Conservation (phyloP, 2,797 vertebrate species). For the Microctenopoma lineatum region DNA sequence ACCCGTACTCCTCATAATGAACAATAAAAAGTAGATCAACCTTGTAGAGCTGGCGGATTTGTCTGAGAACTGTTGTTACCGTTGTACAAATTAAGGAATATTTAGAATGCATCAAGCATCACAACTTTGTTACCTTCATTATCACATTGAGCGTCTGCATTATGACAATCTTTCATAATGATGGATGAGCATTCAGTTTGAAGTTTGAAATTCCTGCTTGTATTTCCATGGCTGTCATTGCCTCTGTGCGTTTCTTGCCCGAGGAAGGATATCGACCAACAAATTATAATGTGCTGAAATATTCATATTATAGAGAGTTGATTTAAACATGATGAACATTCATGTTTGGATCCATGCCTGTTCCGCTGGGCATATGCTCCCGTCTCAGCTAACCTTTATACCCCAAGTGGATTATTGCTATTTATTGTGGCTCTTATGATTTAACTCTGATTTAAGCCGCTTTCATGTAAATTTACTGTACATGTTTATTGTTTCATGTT, state of each 20-base stretch:
- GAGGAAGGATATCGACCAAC: constrained; percentile 59
- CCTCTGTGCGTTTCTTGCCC: constrained; percentile 75
- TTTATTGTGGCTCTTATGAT: constrained; percentile 59
- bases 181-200: constrained; percentile 56
- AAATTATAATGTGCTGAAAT: constrained; percentile 66
- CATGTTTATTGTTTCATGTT: constrained; percentile 67
- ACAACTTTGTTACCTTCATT: constrained; percentile 58
- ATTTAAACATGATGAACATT: constrained; percentile 67
- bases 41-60: no score
- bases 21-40: no score
- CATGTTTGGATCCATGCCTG: constrained; percentile 35
- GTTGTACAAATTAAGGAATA: constrained; percentile 37
- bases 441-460: constrained; percentile 48
- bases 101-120: constrained; percentile 33
- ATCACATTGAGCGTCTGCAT: constrained; percentile 51
- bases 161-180: constrained; percentile 57
- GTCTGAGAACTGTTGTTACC: constrained; percentile 13
- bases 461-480: constrained; percentile 50
- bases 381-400: constrained; percentile 47
- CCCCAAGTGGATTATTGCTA: constrained; percentile 26
- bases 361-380: constrained; percentile 32
- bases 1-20: not conserved
- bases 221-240: constrained; percentile 55
- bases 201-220: constrained; percentile 59
- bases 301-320: constrained; percentile 52